These are phyloP conservation scores for Rhinopomastus cyanomelas DNA, from an alignment of 2,113 vertebrate species.

Conservation along the genomic window DNA sequence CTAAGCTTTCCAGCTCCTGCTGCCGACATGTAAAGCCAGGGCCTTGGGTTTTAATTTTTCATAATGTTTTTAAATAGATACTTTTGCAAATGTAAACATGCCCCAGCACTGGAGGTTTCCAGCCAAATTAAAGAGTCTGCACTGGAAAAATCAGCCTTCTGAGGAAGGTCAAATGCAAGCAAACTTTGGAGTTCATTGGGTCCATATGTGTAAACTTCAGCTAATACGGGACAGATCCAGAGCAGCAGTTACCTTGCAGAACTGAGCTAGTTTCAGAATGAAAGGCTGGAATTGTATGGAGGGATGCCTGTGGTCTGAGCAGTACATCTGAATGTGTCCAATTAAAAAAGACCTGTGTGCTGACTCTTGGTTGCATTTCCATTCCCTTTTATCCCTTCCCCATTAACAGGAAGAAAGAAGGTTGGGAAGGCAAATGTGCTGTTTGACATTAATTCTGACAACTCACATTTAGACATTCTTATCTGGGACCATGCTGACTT, in stretches of 20 bases:
- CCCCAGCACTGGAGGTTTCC: conserved; percentile 30
- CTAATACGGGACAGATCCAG: background rate
- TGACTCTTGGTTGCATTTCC: background rate
- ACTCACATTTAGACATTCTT: conserved; percentile 39
- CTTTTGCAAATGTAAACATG: conserved; percentile 67
- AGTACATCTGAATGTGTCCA: background rate
- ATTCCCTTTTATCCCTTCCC: background rate
- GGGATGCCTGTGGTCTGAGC: background rate
- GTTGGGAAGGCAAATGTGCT: background rate
- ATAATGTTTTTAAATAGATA: conserved; percentile 66
- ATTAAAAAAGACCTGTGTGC: conserved; percentile 3
- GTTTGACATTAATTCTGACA: conserved; percentile 51
- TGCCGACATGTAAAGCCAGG: conserved; percentile 1
- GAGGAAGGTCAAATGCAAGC: conserved; percentile 57
- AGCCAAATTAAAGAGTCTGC: conserved; percentile 59
- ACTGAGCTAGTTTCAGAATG: conserved; percentile 13
- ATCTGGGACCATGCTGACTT: conserved; percentile 58
- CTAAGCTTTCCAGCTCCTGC: conserved; percentile 23
- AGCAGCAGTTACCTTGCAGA: conserved; percentile 7
- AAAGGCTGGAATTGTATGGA: background rate
- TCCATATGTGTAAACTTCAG: conserved; percentile 63
- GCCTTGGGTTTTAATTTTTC: conserved; percentile 58
- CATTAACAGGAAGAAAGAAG: conserved; percentile 1
- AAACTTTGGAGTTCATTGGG: conserved; percentile 52
- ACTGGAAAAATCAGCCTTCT: conserved; percentile 43